Evolutionary conservation across 2,888 invertebrate genomes (phyloP), one percentile per base, ranked within the genome.

Genomic region (Molanna angustata): DNA sequence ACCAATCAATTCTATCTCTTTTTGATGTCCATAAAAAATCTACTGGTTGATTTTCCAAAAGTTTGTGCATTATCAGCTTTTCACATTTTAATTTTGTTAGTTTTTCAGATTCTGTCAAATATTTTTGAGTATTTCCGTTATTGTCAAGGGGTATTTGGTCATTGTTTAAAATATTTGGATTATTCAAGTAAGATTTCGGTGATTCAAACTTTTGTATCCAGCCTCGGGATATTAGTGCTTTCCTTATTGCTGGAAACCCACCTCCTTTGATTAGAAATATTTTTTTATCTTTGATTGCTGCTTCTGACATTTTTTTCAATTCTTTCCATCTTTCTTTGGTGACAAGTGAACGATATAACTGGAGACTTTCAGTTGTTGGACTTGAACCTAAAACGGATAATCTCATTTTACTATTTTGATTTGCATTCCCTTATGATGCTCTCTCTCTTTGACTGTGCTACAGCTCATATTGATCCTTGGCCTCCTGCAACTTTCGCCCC

Each of bases 21-120:
- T 90, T 85, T 50, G 90, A 85, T 41, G 92, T 92, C 94, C 95
- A 95, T 27, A 94, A 80, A 63, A 95, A 90, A 64, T 94, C 90
- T 1, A 92, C 88, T 0, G 86, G 83, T 62, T 86, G 83, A 63
- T 88, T 85, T 62, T 86, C 84, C 64, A 93, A 78, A 69, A 92
- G 86, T 62, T 90, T 80, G 2, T 85, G 88, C 65, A 89, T 79
- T 45, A 85, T 82, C 66, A 80, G 80, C 56, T 82, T 75, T 66
- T 88, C 88, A 20, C 56, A 59, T 41, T 59, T 59, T n/a, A 51
- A 64, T 66, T 13, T 67, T 58, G n/a, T 64, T 63, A 9, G 66
- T 63, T 60, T 73, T 69, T 70, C 72, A 69, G 19, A 67, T 65
- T 62, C 70, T 67, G 39, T 55, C 13, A 49, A 39, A 32, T 45